Evolutionary conservation across 2,113 vertebrate genomes (phyloP).

Genomic region (Hiodon alosoides): DNA sequence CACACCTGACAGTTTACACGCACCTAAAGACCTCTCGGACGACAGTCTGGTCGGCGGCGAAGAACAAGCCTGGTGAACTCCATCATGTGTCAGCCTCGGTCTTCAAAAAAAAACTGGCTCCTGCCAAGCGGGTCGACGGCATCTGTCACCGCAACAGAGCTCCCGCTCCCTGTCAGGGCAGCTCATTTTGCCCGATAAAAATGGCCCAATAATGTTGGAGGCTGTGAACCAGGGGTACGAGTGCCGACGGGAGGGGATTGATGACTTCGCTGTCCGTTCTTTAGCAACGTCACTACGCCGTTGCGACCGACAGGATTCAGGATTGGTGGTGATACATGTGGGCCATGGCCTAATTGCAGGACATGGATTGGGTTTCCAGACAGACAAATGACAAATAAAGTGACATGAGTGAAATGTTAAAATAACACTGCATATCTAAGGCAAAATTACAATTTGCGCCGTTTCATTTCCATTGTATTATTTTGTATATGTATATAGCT

Average conservation of each 20-base stretch:
- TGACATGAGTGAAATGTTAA: no score
- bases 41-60: constrained; percentile 62
- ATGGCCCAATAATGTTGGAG: constrained; percentile 81
- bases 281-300: constrained; percentile 50
- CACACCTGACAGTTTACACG: constrained; percentile 46
- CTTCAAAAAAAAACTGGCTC: constrained; percentile 54
- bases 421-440: no score
- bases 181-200: constrained; percentile 69
- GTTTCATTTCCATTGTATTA: no score
- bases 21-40: constrained; percentile 56
- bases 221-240: constrained; percentile 72
- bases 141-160: constrained; percentile 72
- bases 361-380: no score
- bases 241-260: constrained; percentile 45
- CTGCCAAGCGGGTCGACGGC: constrained; percentile 73
- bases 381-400: no score
- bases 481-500: no score
- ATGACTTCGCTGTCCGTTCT: constrained; percentile 48
- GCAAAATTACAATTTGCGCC: no score
- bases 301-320: constrained; percentile 40
- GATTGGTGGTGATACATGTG: constrained; percentile 19
- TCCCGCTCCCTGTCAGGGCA: constrained; percentile 67
- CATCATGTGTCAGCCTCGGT: constrained; percentile 65
- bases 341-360: no score
- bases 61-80: constrained; percentile 67